Conservation (phyloP, 1,140 invertebrate genomes). For the Bradysia coprophila region DNA sequence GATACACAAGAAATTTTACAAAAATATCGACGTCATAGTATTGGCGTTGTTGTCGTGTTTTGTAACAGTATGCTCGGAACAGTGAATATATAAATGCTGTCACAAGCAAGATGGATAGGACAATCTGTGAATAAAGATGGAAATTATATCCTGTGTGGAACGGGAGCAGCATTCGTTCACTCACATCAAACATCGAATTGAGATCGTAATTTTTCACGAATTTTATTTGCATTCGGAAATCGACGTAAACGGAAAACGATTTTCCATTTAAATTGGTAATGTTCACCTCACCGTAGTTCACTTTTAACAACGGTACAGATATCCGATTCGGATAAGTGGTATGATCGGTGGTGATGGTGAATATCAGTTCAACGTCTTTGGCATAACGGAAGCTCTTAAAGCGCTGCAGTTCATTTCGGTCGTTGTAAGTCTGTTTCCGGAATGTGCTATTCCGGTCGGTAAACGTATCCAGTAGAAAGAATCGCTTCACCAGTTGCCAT, state of each 20-base stretch:
- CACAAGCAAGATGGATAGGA: conserved; percentile 10
- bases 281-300: conserved; percentile 17
- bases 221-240: conserved; percentile 10
- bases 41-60: conserved; percentile 7
- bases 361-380: conserved; percentile 13
- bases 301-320: conserved; percentile 12
- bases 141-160: no score
- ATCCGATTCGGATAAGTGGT: conserved; percentile 9
- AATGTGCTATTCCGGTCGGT: conserved; percentile 19
- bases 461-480: conserved; percentile 43
- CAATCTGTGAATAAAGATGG: conserved; percentile 3
- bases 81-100: conserved; percentile 10
- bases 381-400: conserved; percentile 14
- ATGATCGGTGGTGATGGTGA: conserved; percentile 9
- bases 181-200: not conserved
- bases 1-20: conserved; percentile 13
- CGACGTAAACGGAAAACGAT: conserved; percentile 8
- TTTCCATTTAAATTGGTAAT: no score
- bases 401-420: conserved; percentile 14
- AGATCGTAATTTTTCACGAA: conserved; percentile 6
- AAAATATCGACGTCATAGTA: conserved; percentile 12
- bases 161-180: no score
- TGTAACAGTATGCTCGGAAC: conserved; percentile 13
- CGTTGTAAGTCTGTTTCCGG: conserved; percentile 13
- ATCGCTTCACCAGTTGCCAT: conserved; percentile 42